Evolutionary conservation across 1,140 invertebrate genomes (phyloP), one percentile per base, ranked within the genome.

Genomic region (Brachionus manjavacas): DNA sequence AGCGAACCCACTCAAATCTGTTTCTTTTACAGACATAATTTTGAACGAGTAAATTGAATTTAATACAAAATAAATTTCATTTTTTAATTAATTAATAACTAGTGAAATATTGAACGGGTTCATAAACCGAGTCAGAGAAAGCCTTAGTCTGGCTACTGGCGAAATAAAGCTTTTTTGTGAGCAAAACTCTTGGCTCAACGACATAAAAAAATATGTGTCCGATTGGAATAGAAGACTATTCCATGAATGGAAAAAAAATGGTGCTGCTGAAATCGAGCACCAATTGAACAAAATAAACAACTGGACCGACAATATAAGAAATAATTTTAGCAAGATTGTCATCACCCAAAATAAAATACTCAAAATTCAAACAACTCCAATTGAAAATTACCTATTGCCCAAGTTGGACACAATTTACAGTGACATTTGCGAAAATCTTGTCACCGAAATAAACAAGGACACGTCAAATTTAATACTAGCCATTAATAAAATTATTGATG

Each of bases 81-180:
- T 41, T 35, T 23, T n/a, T 28, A 55, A 55, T 31, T 60, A 55
- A 23, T 52, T 35, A 25, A 43, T 16, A 35, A 35, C 6, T 6
- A 81, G 79, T 43, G 8, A 81, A 23, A 35, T 23, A 8, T 35
- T 81, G 12, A 81, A 60, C 31, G 23, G 20, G 3, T 43, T 43
- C 20, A 64, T 64, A 43, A 39, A 64, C 4, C 31, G 20, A 64
- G n/a, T 76, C 23, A 20, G 25, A 25, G 46, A 76, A 20, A 25
- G 8, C 12, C 20, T 76, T 4, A 28, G n/a, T n/a, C 80, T 84
- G 43, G 86, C 88, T 3, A 74, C 88, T 11, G 86, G 87, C 12
- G 89, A 90, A 66, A 86, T 90, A n/a, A 86, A 88, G 12, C 74
- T 85, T 4, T 90, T 87, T 85, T 88, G 88, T 85, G 85, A 88